Evolutionary conservation across 2,113 vertebrate genomes (phyloP), one percentile per base, ranked within the genome.

Genomic region (Osmerus mordax): DNA sequence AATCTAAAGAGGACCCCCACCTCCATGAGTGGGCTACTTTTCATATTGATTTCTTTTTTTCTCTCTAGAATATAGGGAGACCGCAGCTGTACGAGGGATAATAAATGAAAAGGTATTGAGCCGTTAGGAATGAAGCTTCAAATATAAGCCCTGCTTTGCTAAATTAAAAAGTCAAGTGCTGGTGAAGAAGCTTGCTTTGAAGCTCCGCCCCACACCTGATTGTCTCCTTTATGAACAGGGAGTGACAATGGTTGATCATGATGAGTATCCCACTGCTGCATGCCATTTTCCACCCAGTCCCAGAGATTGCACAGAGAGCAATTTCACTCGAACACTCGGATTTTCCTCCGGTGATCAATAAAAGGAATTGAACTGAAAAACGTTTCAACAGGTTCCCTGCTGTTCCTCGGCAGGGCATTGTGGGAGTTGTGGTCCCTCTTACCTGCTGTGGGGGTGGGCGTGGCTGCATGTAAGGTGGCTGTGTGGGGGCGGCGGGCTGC

Each of bases 361-460:
- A 47, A 47, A 47, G 5, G 2, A 47, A 47, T 47, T 47, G 41
- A 25, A 60, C 58, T 14, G 1, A 60, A 12, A 23, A 13, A 0
- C 21, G 19, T 62, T 15, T 9, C 21, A 28, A 62, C 1, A 15
- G 29, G 62, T 3, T 64, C 15, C 23, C 4, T 16, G 16, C 16
- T 4, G 16, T 16, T 29, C 13, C 29, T 4, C 4, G 1, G 16
- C 29, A 8, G 53, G 54, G 67, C 59, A 28, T 61, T 36, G 62
- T 59, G 16, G 64, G 32, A 47, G 19, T 54, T 23, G 23, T 3
- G 18, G 32, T 7, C 62, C 18, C 11, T 71, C 92, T 93, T 91
- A 97, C 95, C 95, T 97, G 95, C 84, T 95, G 94, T 0, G 95
- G 87, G 79, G 93, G 93, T 72, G 95, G 94, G 83, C 94, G 90